These are phyloP conservation scores for Eunapius fragilis DNA, from an alignment of 37 sponge, comb jelly and placozoan genomes.

Conservation along the genomic window DNA sequence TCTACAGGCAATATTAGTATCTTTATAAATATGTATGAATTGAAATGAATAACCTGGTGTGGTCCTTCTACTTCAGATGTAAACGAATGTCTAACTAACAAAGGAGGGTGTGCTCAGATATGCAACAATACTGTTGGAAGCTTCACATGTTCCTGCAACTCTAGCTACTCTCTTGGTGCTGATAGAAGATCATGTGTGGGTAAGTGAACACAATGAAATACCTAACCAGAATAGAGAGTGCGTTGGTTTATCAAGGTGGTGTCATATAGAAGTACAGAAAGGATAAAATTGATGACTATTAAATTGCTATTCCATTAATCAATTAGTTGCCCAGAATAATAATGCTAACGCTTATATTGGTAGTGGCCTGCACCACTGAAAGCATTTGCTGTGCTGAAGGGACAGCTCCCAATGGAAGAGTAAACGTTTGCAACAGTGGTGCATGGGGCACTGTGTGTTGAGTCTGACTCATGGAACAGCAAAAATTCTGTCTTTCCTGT, in stretches of 20 bases:
- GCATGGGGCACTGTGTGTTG: conserved; percentile 27
- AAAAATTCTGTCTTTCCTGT: not conserved
- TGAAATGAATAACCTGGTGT: not conserved
- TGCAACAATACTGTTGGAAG: conserved; percentile 19
- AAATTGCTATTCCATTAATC: not conserved
- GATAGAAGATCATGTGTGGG: conserved; percentile 10
- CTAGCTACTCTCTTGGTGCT: conserved; percentile 26
- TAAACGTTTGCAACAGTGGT: conserved; percentile 1
- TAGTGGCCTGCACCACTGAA: no score
- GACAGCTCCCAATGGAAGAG: not conserved
- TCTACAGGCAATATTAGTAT: no score
- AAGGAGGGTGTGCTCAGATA: not conserved
- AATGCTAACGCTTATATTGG: no score
- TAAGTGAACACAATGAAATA: conserved; percentile 2
- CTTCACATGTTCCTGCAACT: conserved; percentile 10
- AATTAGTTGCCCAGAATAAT: not conserved
- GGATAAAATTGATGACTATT: not conserved
- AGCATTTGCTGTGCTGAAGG: conserved; percentile 10
- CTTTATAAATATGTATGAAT: no score
- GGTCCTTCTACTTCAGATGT: not conserved
- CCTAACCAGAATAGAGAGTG: not conserved
- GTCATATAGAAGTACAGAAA: not conserved
- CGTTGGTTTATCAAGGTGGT: not conserved
- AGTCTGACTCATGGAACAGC: not conserved
- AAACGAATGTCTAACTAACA: not conserved